Percentiles rank a stretch among this genome's conserved stretches.
These are phyloP conservation scores for Beris morrisii DNA, from an alignment of 2,888 invertebrate species.

Conservation along the genomic window DNA sequence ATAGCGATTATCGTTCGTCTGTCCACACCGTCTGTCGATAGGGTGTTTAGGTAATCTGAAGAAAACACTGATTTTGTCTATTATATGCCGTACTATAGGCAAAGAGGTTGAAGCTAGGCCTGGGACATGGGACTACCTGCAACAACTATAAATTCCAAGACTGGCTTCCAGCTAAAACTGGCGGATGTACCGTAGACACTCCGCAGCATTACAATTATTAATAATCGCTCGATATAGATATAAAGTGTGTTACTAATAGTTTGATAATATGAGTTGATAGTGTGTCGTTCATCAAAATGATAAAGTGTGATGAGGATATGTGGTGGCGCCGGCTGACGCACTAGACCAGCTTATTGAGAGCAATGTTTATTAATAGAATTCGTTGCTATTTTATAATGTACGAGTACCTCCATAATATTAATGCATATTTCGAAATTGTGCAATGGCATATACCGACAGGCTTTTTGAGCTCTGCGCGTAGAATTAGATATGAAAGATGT, in stretches of 20 bases:
- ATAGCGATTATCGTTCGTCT: too few relatives aligned
- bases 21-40: too few relatives aligned
- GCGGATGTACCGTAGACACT: constrained; percentile 31
- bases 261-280: constrained; percentile 33
- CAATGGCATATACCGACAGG: constrained; percentile 18
- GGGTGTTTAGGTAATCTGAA: too few relatives aligned
- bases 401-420: not conserved
- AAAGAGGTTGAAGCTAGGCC: too few relatives aligned
- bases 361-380: constrained; percentile 25
- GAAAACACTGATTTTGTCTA: too few relatives aligned
- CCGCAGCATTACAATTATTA: constrained; percentile 22
- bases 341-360: constrained; percentile 15
- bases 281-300: constrained; percentile 29
- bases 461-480: not conserved
- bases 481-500: not conserved
- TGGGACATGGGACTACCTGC: too few relatives aligned
- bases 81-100: too few relatives aligned
- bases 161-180: constrained; percentile 3
- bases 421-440: constrained; percentile 12
- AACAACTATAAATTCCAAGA: too few relatives aligned
- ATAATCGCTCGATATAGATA: constrained; percentile 28
- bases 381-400: constrained; percentile 9
- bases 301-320: constrained; percentile 25
- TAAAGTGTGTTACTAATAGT: constrained; percentile 36
- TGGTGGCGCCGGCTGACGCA: constrained; percentile 22